Conservation (phyloP, 2,888 invertebrate species). For the Baccha elongata region DNA sequence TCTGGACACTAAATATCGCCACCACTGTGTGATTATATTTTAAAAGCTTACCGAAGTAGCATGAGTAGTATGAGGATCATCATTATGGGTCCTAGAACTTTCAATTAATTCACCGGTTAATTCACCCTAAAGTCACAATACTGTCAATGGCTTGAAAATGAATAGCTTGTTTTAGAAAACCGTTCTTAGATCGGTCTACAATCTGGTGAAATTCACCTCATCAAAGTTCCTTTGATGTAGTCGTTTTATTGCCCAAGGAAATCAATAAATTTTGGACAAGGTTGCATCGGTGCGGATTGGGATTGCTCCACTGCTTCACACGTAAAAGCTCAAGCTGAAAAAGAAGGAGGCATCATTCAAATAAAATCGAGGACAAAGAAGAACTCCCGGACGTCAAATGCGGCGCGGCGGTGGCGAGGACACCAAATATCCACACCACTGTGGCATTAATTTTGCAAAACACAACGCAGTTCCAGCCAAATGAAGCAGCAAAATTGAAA, state of each 20-base stretch:
- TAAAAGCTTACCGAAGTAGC: no score
- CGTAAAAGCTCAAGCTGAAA: neutral
- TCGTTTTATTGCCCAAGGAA: constrained; percentile 59
- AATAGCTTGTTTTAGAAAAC: no score
- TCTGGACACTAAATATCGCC: no score
- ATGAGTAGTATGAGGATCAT: no score
- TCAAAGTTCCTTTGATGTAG: constrained; percentile 18
- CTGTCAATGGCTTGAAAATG: no score
- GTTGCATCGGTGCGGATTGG: constrained; percentile 65
- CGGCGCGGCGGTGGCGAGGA: neutral
- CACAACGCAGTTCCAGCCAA: constrained; percentile 68
- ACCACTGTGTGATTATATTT: no score
- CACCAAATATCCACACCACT: constrained; percentile 23
- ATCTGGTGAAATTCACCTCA: neutral
- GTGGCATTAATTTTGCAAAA: constrained; percentile 65
- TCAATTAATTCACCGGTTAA: no score
- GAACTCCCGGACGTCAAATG: neutral
- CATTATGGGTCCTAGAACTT: no score
- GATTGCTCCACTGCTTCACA: neutral
- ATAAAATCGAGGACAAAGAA: constrained; percentile 19
- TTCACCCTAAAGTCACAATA: no score
- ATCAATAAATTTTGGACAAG: constrained; percentile 73
- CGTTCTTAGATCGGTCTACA: no score
- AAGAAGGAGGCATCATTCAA: neutral
- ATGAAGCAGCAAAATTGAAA: constrained; percentile 73